A percentile compares a stretch with the other conserved stretches of the same genome.
Conservation (phyloP, 2,113 vertebrate genomes). For the Pteronura brasiliensis region DNA sequence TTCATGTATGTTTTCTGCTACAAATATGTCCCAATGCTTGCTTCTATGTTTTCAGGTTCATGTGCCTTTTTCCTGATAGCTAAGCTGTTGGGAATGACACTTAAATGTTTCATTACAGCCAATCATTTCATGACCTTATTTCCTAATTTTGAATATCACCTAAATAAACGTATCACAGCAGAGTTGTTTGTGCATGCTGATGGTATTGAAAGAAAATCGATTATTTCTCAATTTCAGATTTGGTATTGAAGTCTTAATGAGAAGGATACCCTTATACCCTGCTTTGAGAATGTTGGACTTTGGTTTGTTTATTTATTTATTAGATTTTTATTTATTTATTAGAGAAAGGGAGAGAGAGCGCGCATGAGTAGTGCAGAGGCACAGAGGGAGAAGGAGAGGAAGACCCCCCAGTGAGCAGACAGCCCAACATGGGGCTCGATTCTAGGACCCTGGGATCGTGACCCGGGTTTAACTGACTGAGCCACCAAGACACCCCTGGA, state of each 20-base stretch:
- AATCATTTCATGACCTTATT: neutral
- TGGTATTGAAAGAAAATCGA: neutral
- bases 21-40: slow-evolving; percentile 32
- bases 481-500: neutral
- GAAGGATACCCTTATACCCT: neutral
- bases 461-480: neutral
- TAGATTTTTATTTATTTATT: no score
- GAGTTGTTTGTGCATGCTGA: neutral
- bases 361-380: neutral
- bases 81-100: slow-evolving; percentile 24
- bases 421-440: neutral
- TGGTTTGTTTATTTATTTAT: neutral
- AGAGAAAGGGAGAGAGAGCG: neutral
- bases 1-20: slow-evolving; percentile 51
- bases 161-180: neutral
- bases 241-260: neutral
- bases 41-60: slow-evolving; percentile 23
- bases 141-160: slow-evolving; percentile 27
- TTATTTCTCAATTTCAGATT: neutral
- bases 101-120: neutral
- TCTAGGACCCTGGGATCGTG: neutral
- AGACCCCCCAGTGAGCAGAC: neutral
- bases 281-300: slow-evolving; percentile 8
- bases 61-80: slow-evolving; percentile 14
- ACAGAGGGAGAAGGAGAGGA: neutral